Percentiles rank a stretch among this genome's conserved stretches.
Evolutionary conservation across 2,113 vertebrate genomes (phyloP).

Genomic region (Harpagus bidentatus): DNA sequence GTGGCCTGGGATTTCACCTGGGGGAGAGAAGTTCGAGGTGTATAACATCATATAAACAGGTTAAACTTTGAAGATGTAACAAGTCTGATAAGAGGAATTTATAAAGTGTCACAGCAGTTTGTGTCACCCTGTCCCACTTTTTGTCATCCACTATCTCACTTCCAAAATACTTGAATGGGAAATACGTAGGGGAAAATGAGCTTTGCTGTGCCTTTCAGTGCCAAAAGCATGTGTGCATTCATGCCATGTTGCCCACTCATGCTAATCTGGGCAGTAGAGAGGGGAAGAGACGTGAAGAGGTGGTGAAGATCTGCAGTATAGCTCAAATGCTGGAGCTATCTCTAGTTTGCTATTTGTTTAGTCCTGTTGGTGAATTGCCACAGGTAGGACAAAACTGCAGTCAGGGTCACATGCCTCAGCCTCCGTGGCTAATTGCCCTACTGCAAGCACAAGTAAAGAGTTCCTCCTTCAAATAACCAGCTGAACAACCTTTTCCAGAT

Average conservation of each 20-base stretch:
- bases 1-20: not conserved
- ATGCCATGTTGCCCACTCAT: not conserved
- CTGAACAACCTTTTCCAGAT: not conserved
- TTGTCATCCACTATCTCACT: not conserved
- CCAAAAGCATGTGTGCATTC: not conserved
- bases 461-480: not conserved
- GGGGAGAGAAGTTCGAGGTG: not conserved
- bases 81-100: not conserved
- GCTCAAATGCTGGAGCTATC: not conserved
- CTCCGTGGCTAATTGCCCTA: accelerated
- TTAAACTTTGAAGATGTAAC: not conserved
- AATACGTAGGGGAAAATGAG: not conserved
- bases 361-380: not conserved
- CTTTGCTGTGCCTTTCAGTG: not conserved
- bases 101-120: not conserved
- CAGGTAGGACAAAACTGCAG: not conserved
- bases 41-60: not conserved
- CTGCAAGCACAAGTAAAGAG: not conserved
- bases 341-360: not conserved
- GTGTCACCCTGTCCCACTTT: not conserved
- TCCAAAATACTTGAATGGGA: not conserved
- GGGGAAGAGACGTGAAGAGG: not conserved
- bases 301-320: not conserved
- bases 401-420: not conserved
- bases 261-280: not conserved